phyloP scores from a whole-genome alignment of 2,888 invertebrate species.

The Pyrgus malvae region DNA sequence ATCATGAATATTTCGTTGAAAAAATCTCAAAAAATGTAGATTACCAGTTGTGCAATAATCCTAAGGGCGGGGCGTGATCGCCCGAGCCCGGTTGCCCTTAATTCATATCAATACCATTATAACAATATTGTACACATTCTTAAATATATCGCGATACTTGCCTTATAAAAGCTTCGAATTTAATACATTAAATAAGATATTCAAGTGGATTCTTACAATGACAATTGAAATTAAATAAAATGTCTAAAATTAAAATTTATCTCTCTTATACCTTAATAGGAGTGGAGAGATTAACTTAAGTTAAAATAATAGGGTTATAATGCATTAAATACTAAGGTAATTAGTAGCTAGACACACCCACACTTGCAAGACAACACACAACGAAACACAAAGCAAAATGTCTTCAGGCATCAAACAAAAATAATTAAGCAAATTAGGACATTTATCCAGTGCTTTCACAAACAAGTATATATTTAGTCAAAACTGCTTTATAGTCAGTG shows the following conservation, averaged over 20 bases:
- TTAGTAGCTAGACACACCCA: conserved; percentile 6
- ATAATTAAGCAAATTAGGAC: conserved; percentile 15
- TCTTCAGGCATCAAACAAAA: conserved; percentile 26
- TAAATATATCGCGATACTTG: conserved; percentile 64
- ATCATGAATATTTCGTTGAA: conserved; percentile 76
- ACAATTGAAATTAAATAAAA: conserved; percentile 57
- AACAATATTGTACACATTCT: conserved; percentile 59
- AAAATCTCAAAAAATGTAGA: conserved; percentile 77
- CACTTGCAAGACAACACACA: conserved; percentile 21
- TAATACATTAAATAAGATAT: conserved; percentile 51
- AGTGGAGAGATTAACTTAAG: conserved; percentile 50
- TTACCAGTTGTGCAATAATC: conserved; percentile 61
- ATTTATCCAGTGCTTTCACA: conserved; percentile 14
- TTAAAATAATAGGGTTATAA: conserved; percentile 12
- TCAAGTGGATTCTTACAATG: conserved; percentile 71
- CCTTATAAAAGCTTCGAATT: conserved; percentile 65
- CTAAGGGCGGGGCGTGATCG: conserved; percentile 37
- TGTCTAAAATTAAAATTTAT: conserved; percentile 57
- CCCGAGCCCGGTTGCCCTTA: conserved; percentile 58
- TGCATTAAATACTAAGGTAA: neutral
- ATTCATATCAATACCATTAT: conserved; percentile 62
- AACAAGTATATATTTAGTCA: conserved; percentile 8
- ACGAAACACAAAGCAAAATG: conserved; percentile 23
- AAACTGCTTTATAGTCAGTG: neutral
- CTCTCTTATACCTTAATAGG: conserved; percentile 58